Evolutionary conservation across 2,888 invertebrate species (phyloP).

Genomic region (Drosophila peninsularis): DNA sequence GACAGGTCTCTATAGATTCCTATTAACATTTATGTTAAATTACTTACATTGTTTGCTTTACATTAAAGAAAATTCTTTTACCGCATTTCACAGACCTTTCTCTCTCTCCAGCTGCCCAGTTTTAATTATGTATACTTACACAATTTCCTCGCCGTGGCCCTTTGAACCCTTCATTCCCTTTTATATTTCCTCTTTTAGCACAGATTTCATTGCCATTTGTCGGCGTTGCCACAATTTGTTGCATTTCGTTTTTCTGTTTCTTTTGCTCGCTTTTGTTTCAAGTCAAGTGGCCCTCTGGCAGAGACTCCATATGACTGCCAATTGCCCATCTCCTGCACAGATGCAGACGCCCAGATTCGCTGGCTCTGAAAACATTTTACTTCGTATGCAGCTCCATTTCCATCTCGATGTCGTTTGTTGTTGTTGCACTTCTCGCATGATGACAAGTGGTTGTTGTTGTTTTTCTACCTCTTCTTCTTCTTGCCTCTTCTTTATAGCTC

Average conservation of each 20-base stretch:
- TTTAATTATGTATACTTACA: neutral
- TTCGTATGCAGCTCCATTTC: conserved; percentile 4
- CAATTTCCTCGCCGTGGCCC: neutral
- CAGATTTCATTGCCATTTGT: conserved; percentile 48
- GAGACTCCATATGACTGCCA: conserved; percentile 33
- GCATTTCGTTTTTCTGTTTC: conserved; percentile 28
- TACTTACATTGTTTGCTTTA: neutral
- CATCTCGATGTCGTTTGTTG: conserved; percentile 40
- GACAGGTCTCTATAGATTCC: neutral
- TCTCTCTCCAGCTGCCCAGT: neutral
- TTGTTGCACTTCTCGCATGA: conserved; percentile 50
- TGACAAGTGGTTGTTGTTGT: conserved; percentile 64
- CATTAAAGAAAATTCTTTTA: neutral
- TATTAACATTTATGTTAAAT: neutral
- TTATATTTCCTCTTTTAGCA: conserved; percentile 33
- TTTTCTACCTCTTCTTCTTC: conserved; percentile 26
- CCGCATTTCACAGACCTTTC: neutral
- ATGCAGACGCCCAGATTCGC: conserved; percentile 2
- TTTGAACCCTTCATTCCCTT: neutral
- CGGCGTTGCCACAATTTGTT: conserved; percentile 36
- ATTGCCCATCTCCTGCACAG: conserved; percentile 12
- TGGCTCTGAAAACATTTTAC: neutral
- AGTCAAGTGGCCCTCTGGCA: conserved; percentile 51
- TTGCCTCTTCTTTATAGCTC: conserved; percentile 8
- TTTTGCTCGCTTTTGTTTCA: conserved; percentile 40